Evolutionary conservation across 2,888 invertebrate species (phyloP).

Genomic region (Miltochrista miniata): DNA sequence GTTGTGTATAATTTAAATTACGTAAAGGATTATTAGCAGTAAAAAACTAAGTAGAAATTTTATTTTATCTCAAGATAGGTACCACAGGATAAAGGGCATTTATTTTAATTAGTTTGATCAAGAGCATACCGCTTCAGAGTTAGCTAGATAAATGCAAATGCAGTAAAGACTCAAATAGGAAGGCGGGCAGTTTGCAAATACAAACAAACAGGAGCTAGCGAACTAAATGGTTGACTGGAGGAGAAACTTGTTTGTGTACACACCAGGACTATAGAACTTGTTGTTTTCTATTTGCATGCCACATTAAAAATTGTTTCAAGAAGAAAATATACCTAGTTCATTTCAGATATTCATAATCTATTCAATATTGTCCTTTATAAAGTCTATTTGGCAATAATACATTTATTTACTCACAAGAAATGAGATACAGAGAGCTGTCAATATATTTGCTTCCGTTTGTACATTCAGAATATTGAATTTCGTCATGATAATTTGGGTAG

Average conservation of each 20-base stretch:
- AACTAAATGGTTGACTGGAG: neutral
- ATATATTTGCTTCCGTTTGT: constrained; percentile 2
- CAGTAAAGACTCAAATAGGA: neutral
- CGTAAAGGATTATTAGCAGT: too few relatives aligned
- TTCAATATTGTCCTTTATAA: neutral
- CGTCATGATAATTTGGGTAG: neutral
- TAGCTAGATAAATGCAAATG: neutral
- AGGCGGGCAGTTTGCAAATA: neutral
- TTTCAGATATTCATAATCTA: neutral
- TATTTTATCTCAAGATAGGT: too few relatives aligned
- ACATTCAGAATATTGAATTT: constrained; percentile 8
- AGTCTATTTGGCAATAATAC: neutral
- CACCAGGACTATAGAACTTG: neutral
- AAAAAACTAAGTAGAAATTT: too few relatives aligned
- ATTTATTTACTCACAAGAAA: neutral
- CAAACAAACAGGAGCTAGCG: neutral
- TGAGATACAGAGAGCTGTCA: neutral
- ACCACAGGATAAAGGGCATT: too few relatives aligned
- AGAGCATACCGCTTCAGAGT: too few relatives aligned
- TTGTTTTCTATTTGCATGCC: neutral
- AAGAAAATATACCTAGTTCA: neutral
- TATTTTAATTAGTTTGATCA: too few relatives aligned
- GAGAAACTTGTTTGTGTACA: neutral
- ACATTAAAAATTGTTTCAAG: neutral
- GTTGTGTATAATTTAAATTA: too few relatives aligned